Percentiles rank a stretch among this genome's conserved stretches.
phyloP scores from a whole-genome alignment of 1,140 invertebrate genomes.

The Oryctes rhinoceros region DNA sequence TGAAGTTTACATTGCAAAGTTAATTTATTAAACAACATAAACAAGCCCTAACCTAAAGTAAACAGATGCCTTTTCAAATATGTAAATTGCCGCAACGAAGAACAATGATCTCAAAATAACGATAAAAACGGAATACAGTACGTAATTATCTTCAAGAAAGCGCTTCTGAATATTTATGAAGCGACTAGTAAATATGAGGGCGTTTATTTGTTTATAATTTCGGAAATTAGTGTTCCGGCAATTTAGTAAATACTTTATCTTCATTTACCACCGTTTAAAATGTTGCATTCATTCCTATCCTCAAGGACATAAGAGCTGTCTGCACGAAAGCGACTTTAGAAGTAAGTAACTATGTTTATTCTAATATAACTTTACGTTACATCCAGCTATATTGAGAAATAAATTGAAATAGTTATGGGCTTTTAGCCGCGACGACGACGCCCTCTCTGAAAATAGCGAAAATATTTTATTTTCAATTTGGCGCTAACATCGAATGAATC shows the following conservation, averaged over 20 bases:
- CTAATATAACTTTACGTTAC: too few relatives aligned
- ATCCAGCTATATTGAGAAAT: too few relatives aligned
- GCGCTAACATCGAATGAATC: too few relatives aligned
- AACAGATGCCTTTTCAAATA: conserved; percentile 33
- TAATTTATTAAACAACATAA: conserved; percentile 32
- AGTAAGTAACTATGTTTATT: too few relatives aligned
- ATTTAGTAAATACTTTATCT: background rate
- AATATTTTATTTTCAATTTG: too few relatives aligned
- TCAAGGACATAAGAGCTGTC: too few relatives aligned
- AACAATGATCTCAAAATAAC: conserved; percentile 25
- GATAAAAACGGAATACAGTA: conserved; percentile 4
- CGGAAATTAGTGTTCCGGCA: background rate
- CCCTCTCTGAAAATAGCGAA: too few relatives aligned
- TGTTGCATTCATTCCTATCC: background rate
- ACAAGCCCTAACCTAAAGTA: conserved; percentile 27
- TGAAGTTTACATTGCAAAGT: conserved; percentile 25
- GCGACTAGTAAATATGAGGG: background rate
- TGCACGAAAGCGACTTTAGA: too few relatives aligned
- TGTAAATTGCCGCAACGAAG: conserved; percentile 33
- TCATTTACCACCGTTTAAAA: background rate
- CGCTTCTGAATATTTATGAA: conserved; percentile 17
- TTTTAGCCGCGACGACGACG: too few relatives aligned
- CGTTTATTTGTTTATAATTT: conserved; percentile 17
- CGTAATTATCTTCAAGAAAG: conserved; percentile 2
- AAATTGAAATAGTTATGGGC: too few relatives aligned